Base-by-base conservation (phyloP, 35 echinoderm and acorn worm species). In the Amphiura filiformis region DNA sequence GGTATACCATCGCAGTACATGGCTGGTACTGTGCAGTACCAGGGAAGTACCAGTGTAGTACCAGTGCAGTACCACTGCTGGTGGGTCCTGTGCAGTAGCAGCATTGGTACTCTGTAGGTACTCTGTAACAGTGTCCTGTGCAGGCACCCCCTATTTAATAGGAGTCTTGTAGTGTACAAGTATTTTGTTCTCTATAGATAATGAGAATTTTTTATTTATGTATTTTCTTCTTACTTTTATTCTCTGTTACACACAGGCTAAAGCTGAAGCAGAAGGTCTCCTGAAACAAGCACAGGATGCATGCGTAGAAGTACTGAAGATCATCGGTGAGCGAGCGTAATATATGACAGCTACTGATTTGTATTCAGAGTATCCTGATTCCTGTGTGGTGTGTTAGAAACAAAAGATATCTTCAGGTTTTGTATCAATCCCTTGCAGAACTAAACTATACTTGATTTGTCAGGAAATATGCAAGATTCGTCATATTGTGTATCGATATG, bases 241-340 rank as follows among this genome's bases (percentile, higher is more conserved):
- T n/a, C n/a, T 15, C 44, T 65, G 57, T 31, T 82, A 30, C 35
- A n/a, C 35, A 61, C 76, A 96, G 94, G 87, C 90, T 11, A 88
- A 85, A 38, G 76, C 87, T 57, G 91, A 94, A 52, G 87, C 94
- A 38, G 92, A 94, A 35, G 78, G 4, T 37, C 39, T 87, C 76
- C 39, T 97, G 79, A 91, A 94, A 57, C 34, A 56, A 20, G 95
- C 95, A 76, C 61, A 84, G 49, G 89, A 97, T 39, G 81, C 76
- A 47, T 80, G 84, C 33, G 77, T 42, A 9, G 95, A 91, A 39
- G 91, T 97, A 34, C 84, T 97, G 34, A 90, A 94, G 57, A 92
- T 97, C 39, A 40, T 94, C 5, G 92, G 87, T 9, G 95, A 91
- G 0, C 80, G 95, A 65, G 35, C 31, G 31, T 85, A 33, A 47